These are phyloP conservation scores for Eupeodes corollae DNA, from an alignment of 1,140 invertebrate species.

Conservation along the genomic window DNA sequence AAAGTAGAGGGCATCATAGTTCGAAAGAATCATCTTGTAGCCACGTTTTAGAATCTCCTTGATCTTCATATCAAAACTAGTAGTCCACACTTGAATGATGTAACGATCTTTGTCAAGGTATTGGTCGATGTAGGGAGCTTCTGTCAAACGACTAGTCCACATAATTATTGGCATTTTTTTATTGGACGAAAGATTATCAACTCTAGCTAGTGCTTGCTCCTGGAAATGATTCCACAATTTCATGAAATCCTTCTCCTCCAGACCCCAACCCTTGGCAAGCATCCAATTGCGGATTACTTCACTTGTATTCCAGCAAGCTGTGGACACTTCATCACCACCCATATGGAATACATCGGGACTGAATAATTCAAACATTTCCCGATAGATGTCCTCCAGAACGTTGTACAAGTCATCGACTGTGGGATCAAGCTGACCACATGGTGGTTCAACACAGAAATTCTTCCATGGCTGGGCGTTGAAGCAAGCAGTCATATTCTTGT, in stretches of 20 bases:
- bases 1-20: conserved; percentile 73
- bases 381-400: conserved; percentile 56
- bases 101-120: conserved; percentile 61
- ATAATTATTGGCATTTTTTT: conserved; percentile 50
- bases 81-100: conserved; percentile 74
- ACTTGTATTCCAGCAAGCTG: conserved; percentile 67
- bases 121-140: conserved; percentile 49
- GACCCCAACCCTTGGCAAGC: conserved; percentile 44
- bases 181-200: conserved; percentile 39
- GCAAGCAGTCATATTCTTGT: conserved; percentile 50
- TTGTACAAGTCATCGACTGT: conserved; percentile 61
- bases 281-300: conserved; percentile 58
- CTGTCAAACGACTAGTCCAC: conserved; percentile 74
- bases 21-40: conserved; percentile 66
- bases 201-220: conserved; percentile 47
- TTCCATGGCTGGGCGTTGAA: conserved; percentile 66
- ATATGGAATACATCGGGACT: conserved; percentile 75
- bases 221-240: conserved; percentile 70
- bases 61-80: conserved; percentile 48
- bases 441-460: conserved; percentile 69
- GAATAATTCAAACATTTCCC: conserved; percentile 49
- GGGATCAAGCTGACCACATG: conserved; percentile 76
- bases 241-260: conserved; percentile 51
- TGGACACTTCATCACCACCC: conserved; percentile 75
- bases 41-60: conserved; percentile 53